A percentile compares a stretch with the other conserved stretches of the same genome.
Evolutionary conservation across 2,797 vertebrate genomes (phyloP).

Genomic region (Vipera ursinii): DNA sequence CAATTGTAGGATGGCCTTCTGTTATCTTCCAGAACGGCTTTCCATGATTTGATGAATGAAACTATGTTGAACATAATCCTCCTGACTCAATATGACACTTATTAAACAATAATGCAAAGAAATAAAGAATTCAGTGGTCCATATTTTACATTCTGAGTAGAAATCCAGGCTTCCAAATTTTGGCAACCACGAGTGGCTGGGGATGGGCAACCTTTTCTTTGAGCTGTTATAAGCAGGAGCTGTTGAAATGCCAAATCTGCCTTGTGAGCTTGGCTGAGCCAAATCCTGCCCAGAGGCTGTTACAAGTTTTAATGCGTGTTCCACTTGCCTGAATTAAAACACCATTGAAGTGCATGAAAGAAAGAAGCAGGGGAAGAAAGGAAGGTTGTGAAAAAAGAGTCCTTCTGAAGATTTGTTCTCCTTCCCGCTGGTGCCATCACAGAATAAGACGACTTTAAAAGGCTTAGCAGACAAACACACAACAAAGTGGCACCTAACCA

Average conservation of each 20-base stretch:
- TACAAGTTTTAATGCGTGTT: conserved; percentile 38
- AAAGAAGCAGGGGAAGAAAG: neutral
- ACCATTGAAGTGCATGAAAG: neutral
- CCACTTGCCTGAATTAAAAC: conserved; percentile 21
- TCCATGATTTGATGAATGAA: neutral
- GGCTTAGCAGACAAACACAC: neutral
- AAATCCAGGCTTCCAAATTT: neutral
- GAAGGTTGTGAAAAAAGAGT: neutral
- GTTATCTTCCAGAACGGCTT: neutral
- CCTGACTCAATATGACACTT: neutral
- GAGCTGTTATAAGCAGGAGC: neutral
- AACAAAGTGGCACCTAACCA: neutral
- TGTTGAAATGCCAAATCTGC: conserved; percentile 22
- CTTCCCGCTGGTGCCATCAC: neutral
- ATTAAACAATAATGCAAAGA: neutral
- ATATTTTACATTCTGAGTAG: neutral
- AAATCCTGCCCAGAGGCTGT: conserved; percentile 61
- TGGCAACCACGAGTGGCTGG: neutral
- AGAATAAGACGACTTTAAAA: neutral
- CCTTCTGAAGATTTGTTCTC: neutral
- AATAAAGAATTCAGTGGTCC: neutral
- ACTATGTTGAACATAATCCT: neutral
- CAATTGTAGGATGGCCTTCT: neutral
- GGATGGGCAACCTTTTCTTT: conserved; percentile 14
- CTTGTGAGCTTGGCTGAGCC: conserved; percentile 37